Percentiles rank a stretch among this genome's conserved stretches.
phyloP scores from a whole-genome alignment of 2,888 invertebrate species.

The Nymphalis c-album region DNA sequence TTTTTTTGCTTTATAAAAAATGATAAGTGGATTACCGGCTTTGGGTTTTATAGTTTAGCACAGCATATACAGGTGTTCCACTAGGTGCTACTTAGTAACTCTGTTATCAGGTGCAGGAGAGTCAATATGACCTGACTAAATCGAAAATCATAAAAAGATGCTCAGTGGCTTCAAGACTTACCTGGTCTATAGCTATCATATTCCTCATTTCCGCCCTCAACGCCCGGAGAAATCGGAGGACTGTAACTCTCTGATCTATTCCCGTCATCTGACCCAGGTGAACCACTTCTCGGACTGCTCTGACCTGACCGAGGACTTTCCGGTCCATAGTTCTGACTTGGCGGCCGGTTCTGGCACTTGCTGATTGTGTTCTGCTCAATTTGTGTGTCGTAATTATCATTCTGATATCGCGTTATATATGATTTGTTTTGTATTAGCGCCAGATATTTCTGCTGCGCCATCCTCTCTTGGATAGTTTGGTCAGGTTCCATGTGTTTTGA shows the following conservation, averaged over 20 bases:
- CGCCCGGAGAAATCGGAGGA: conserved; percentile 92
- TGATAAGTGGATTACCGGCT: too few relatives aligned
- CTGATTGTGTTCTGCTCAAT: conserved; percentile 74
- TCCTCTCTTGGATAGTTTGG: conserved; percentile 58
- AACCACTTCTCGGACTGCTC: conserved; percentile 64
- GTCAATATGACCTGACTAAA: too few relatives aligned
- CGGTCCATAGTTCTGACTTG: conserved; percentile 45
- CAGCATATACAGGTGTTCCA: too few relatives aligned
- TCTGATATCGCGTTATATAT: conserved; percentile 65
- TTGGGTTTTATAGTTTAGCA: too few relatives aligned
- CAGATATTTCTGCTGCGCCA: conserved; percentile 69
- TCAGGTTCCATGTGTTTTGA: conserved; percentile 79
- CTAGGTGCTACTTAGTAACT: too few relatives aligned
- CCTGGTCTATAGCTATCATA: conserved; percentile 74
- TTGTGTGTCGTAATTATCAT: conserved; percentile 71
- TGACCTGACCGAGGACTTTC: conserved; percentile 63
- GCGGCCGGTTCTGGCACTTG: conserved; percentile 53
- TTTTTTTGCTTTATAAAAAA: too few relatives aligned
- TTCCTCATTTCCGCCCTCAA: conserved; percentile 84
- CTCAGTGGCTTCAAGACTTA: conserved; percentile 41
- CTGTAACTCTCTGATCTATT: conserved; percentile 86
- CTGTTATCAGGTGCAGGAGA: too few relatives aligned
- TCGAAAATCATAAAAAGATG: background rate
- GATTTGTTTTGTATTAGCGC: conserved; percentile 69
- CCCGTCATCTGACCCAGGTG: conserved; percentile 80